Evolutionary conservation across 2,113 vertebrate species (phyloP).

Genomic region (Saccopteryx leptura): DNA sequence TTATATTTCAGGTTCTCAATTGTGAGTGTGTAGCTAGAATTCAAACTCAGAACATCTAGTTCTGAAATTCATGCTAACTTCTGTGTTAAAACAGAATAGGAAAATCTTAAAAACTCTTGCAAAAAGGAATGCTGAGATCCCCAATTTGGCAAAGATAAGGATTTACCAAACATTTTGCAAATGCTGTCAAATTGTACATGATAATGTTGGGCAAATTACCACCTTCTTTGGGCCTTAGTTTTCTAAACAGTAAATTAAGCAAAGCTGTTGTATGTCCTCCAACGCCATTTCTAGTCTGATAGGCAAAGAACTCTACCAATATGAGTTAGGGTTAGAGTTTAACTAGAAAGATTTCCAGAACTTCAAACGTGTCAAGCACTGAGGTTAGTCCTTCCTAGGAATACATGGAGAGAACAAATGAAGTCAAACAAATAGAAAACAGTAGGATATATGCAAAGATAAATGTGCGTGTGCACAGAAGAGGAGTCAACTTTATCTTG

Average conservation of each 20-base stretch:
- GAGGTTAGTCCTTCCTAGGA: neutral
- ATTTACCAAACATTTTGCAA: neutral
- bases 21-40: neutral
- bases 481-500: neutral
- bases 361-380: neutral
- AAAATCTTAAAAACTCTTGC: neutral
- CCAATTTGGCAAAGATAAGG: neutral
- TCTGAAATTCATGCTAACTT: neutral
- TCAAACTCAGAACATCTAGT: neutral
- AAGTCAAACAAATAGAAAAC: conserved; percentile 41
- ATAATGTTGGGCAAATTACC: conserved; percentile 49
- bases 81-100: conserved; percentile 4
- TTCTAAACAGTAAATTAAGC: conserved; percentile 72
- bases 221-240: conserved; percentile 54
- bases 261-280: neutral
- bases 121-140: neutral
- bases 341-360: conserved; percentile 39
- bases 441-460: neutral
- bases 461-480: neutral
- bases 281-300: neutral
- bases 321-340: conserved; percentile 26
- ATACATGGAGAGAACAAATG: neutral
- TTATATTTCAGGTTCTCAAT: neutral
- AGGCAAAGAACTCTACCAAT: neutral
- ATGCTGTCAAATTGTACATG: conserved; percentile 8